Conservation (phyloP, 2,888 invertebrate species). For the Sepioteuthis lessoniana region DNA sequence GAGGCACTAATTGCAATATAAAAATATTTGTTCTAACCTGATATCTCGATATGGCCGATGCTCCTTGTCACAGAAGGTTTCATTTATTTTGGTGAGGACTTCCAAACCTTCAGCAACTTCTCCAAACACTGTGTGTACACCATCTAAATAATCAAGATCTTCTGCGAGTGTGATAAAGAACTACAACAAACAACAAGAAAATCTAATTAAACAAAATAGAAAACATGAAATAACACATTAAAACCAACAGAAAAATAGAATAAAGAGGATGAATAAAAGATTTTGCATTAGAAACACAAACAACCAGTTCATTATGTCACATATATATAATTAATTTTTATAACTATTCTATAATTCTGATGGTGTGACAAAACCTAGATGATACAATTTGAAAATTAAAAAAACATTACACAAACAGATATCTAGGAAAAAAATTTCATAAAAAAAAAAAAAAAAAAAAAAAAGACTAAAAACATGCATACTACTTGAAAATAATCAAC, state of each 20-base stretch:
- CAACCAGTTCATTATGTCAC: no score
- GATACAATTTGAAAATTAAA: no score
- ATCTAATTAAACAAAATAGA: background rate
- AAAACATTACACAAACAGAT: no score
- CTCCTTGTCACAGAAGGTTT: constrained; percentile 91
- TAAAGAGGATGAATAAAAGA: background rate
- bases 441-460: no score
- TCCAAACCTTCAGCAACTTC: constrained; percentile 91
- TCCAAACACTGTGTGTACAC: constrained; percentile 93
- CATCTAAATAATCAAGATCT: constrained; percentile 90
- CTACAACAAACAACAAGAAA: constrained; percentile 83
- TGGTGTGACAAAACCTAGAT: no score
- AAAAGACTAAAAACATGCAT: no score
- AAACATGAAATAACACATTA: background rate
- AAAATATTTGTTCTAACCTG: constrained; percentile 69
- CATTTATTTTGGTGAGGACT: constrained; percentile 90
- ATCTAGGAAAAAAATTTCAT: no score
- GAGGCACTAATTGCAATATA: no score
- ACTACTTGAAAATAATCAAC: no score
- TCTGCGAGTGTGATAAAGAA: constrained; percentile 94
- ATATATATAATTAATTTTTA: no score
- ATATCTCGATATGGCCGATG: constrained; percentile 95
- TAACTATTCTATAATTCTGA: no score
- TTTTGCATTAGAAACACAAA: no score
- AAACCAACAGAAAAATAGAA: background rate